Conservation (phyloP, 1,140 invertebrate genomes). For the Armadillidium nasatum region DNA sequence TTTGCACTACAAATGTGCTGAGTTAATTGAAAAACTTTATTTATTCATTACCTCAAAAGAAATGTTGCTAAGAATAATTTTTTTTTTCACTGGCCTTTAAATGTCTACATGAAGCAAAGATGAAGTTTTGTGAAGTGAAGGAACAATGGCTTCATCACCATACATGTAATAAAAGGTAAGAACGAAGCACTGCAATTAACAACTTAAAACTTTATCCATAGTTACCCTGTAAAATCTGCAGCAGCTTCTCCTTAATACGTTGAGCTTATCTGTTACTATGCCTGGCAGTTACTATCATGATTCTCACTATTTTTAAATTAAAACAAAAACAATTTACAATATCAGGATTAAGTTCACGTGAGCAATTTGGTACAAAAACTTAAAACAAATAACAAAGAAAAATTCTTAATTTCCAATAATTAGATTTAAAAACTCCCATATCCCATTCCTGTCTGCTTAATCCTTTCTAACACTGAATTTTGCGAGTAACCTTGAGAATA, state of each 20-base stretch:
- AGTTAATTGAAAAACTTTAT: too few relatives aligned
- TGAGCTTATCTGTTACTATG: background rate
- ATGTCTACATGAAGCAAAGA: too few relatives aligned
- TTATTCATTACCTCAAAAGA: too few relatives aligned
- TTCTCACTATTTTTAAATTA: background rate
- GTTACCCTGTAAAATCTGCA: background rate
- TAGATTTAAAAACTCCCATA: slow-evolving; percentile 55
- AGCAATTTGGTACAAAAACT: too few relatives aligned
- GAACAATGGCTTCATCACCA: background rate
- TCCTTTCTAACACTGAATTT: slow-evolving; percentile 48
- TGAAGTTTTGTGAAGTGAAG: too few relatives aligned
- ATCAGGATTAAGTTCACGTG: background rate
- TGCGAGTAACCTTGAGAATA: slow-evolving; percentile 45
- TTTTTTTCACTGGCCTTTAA: too few relatives aligned
- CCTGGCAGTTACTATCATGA: background rate
- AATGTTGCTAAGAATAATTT: too few relatives aligned
- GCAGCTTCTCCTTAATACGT: background rate
- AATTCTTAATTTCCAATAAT: background rate
- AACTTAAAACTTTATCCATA: background rate
- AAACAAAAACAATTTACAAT: background rate
- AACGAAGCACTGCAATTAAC: too few relatives aligned
- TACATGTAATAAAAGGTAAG: background rate
- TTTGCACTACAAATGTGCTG: too few relatives aligned
- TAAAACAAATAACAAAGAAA: background rate
- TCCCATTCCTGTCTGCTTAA: slow-evolving; percentile 52